Evolutionary conservation across 1,140 invertebrate species (phyloP), one percentile per base, ranked within the genome.

Genomic region (Papilio machaon): DNA sequence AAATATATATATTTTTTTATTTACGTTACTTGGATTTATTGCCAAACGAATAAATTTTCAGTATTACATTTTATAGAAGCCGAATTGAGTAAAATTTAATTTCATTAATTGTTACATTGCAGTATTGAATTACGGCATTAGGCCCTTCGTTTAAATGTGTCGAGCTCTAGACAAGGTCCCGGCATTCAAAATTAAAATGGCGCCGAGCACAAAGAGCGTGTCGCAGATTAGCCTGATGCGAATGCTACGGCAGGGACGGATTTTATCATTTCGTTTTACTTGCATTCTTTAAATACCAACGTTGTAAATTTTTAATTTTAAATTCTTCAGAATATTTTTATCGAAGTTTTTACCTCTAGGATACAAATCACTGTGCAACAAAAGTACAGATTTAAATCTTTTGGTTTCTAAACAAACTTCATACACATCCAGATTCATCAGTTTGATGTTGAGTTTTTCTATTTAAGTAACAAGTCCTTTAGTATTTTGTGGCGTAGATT

Each of bases 201-300:
- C 23, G 13, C 23, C 64, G 64, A 70, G 64, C 64, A 70, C 64
- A 70, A 70, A 70, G 64, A 70, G 64, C 64, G 23, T 35, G 64
- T 70, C 30, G 64, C 30, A 70, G 64, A 70, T 70, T 70, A 70
- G 64, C 64, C 30, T 70, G 30, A 38, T 70, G 64, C 64, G 64
- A 70, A 70, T 70, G 64, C 30, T 30, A 70, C 64, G 30, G 30
- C 30, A 35, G 64, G 64, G 64, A 70, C 23, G 64, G 64, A 70
- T 70, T 70, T 70, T 70, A 70, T 70, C 64, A 70, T 70, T 70
- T 70, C 64, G 30, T 70, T 70, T 70, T 70, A 70, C 64, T 35
- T 70, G 64, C 64, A 70, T 70, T 70, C 64, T 70, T 35, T 35
- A 70, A 70, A 35, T 70, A 70, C 64, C 64, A 70, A 70, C 64